Conservation (phyloP, 2,113 vertebrate species). For the Gymnarchus niloticus region DNA sequence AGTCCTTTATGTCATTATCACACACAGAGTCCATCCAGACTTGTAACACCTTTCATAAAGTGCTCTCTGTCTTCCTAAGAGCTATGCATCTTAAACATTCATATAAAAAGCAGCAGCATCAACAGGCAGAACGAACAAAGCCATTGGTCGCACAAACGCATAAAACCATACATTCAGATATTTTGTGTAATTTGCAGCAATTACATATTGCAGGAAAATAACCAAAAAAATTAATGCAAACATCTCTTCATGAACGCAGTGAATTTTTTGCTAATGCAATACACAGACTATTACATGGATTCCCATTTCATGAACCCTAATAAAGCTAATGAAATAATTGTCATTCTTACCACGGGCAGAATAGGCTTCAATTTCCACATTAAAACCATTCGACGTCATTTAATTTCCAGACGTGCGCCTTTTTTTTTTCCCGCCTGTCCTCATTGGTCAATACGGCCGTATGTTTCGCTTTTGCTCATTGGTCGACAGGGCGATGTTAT, state of each 20-base stretch:
- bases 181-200: background rate
- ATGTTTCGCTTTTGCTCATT: conserved; percentile 9
- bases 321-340: background rate
- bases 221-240: background rate
- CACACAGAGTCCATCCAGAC: background rate
- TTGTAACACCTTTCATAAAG: background rate
- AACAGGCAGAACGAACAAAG: background rate
- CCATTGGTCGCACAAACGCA: background rate
- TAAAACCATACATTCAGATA: background rate
- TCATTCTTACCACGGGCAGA: background rate
- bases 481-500: background rate
- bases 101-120: background rate
- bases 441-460: background rate
- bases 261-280: background rate
- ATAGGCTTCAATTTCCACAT: background rate
- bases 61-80: background rate
- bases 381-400: background rate
- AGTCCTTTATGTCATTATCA: background rate
- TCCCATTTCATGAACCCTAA: background rate
- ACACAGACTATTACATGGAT: background rate
- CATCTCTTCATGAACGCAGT: background rate
- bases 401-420: background rate
- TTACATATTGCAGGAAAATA: background rate
- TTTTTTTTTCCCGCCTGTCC: background rate
- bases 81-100: background rate